phyloP scores from a whole-genome alignment of 2,113 vertebrate genomes.

The Lonchura striata region DNA sequence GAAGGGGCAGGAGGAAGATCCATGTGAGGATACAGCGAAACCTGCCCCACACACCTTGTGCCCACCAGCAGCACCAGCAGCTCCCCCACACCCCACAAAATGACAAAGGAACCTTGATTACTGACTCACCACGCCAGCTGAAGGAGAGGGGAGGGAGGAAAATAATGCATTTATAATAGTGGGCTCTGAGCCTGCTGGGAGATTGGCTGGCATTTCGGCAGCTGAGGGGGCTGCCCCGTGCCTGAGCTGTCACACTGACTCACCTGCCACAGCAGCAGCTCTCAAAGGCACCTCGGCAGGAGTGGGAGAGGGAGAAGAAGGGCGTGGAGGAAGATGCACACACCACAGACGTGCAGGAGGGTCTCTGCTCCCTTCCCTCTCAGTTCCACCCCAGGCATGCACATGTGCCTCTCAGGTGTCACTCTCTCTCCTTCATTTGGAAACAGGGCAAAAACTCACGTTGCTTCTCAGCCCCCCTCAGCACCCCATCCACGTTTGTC shows the following conservation, averaged over 20 bases:
- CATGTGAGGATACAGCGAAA: background rate
- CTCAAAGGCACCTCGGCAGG: background rate
- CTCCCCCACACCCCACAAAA: background rate
- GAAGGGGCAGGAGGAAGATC: background rate
- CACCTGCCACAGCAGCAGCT: slow-evolving; percentile 42
- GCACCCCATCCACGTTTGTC: background rate
- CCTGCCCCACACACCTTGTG: background rate
- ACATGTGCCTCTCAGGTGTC: accelerated
- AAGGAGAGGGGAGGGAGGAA: background rate
- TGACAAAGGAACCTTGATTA: slow-evolving; percentile 56
- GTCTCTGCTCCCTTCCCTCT: background rate
- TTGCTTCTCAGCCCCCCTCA: background rate
- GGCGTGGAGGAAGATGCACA: background rate
- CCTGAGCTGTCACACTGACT: slow-evolving; percentile 65
- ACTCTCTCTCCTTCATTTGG: background rate
- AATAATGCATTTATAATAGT: slow-evolving; percentile 12
- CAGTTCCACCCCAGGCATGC: background rate
- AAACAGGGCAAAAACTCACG: background rate
- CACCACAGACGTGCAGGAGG: background rate
- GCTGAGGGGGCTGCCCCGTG: slow-evolving; percentile 64
- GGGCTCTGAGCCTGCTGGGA: slow-evolving; percentile 42
- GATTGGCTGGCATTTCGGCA: slow-evolving; percentile 67
- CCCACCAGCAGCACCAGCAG: background rate
- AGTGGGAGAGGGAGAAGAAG: background rate
- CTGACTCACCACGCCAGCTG: slow-evolving; percentile 52